Percentiles rank a stretch among this genome's conserved stretches.
These are phyloP conservation scores for Myathropa florea DNA, from an alignment of 2,888 invertebrate genomes.

Conservation along the genomic window DNA sequence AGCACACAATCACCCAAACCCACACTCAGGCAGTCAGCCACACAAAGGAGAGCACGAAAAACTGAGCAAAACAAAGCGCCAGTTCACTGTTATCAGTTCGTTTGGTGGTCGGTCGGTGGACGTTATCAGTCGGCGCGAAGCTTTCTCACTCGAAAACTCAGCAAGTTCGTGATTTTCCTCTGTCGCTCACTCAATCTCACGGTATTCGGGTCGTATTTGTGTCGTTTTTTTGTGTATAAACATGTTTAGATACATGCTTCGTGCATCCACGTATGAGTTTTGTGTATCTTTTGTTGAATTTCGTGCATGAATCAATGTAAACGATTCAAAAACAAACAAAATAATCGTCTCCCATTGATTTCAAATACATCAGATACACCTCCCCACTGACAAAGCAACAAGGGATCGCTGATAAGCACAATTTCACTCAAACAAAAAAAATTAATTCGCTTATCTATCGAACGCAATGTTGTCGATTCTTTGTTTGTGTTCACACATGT, in stretches of 20 bases:
- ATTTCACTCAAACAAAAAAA: slow-evolving; percentile 44
- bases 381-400: neutral
- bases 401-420: slow-evolving; percentile 34
- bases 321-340: neutral
- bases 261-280: neutral
- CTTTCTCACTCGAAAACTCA: slow-evolving; percentile 10
- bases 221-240: neutral
- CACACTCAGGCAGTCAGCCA: neutral
- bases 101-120: slow-evolving; percentile 9
- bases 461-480: neutral
- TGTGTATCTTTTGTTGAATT: neutral
- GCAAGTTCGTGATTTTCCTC: neutral
- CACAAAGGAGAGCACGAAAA: neutral
- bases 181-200: neutral
- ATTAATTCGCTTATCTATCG: slow-evolving; percentile 40
- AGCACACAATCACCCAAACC: neutral
- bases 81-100: slow-evolving; percentile 33
- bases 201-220: neutral
- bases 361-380: slow-evolving; percentile 4
- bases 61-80: slow-evolving; percentile 11
- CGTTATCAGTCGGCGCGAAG: neutral
- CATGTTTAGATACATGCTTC: slow-evolving; percentile 32
- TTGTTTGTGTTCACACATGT: slow-evolving; percentile 7
- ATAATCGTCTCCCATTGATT: neutral
- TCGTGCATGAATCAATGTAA: neutral